phyloP scores from a whole-genome alignment of 2,888 invertebrate species.

The Melolontha melolontha region DNA sequence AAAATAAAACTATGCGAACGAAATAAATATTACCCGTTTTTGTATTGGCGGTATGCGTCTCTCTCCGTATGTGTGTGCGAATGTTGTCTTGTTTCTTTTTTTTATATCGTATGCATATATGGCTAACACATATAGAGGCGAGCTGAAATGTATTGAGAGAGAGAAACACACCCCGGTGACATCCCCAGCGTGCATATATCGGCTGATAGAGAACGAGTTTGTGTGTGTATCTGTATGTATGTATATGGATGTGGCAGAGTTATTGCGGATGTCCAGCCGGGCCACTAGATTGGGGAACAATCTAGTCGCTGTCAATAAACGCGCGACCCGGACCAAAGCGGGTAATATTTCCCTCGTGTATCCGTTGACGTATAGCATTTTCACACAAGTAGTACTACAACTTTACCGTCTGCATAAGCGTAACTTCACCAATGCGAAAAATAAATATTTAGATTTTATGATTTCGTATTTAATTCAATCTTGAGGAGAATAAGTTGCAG shows the following conservation, averaged over 20 bases:
- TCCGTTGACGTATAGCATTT: slow-evolving; percentile 60
- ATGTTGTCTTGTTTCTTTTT: slow-evolving; percentile 17
- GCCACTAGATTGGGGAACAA: slow-evolving; percentile 65
- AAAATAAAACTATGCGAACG: slow-evolving; percentile 51
- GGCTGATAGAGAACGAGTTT: slow-evolving; percentile 36
- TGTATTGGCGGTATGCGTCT: slow-evolving; percentile 6
- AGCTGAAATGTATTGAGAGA: too few species aligned
- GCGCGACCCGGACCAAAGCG: slow-evolving; percentile 58
- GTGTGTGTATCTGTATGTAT: slow-evolving; percentile 1
- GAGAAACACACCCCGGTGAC: slow-evolving; percentile 50
- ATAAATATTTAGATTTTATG: too few species aligned
- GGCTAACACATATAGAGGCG: not conserved
- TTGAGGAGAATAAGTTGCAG: too few species aligned
- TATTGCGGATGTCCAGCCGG: slow-evolving; percentile 63
- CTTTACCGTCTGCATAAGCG: too few species aligned
- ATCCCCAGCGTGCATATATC: slow-evolving; percentile 54
- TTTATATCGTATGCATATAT: slow-evolving; percentile 12
- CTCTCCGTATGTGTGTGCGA: slow-evolving; percentile 1
- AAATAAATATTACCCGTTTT: slow-evolving; percentile 49
- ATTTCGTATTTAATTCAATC: too few species aligned
- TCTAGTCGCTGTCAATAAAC: slow-evolving; percentile 66
- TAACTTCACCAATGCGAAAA: too few species aligned
- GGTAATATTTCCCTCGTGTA: slow-evolving; percentile 63
- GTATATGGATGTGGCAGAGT: slow-evolving; percentile 54
- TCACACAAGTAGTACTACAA: slow-evolving; percentile 55